Percentiles rank a stretch among this genome's conserved stretches.
phyloP scores from a whole-genome alignment of 1,140 invertebrate genomes.

The Glomeris maerens region DNA sequence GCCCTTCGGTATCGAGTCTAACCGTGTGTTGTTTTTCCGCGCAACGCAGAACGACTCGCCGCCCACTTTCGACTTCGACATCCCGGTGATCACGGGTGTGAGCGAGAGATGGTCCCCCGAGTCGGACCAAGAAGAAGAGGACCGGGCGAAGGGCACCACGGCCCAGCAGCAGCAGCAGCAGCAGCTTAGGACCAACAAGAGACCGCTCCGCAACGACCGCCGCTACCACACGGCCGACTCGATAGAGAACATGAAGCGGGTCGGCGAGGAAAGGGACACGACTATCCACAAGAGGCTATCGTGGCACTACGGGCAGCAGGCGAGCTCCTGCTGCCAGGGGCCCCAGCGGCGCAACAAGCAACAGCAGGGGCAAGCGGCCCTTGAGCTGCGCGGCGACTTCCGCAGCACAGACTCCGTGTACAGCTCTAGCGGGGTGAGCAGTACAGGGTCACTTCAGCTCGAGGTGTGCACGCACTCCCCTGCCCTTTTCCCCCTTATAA shows the following conservation, averaged over 20 bases:
- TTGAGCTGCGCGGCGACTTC: constrained; percentile 16
- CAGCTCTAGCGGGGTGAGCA: constrained; percentile 40
- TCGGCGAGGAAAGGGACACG: constrained; percentile 30
- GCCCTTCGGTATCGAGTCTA: constrained; percentile 7
- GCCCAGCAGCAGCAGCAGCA: constrained; percentile 10
- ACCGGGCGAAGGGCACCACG: constrained; percentile 17
- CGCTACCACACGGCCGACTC: constrained; percentile 49
- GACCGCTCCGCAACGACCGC: constrained; percentile 36
- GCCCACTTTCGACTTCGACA: constrained; percentile 30
- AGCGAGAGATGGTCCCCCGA: background rate
- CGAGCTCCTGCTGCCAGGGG: constrained; percentile 15
- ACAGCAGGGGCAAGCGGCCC: constrained; percentile 12
- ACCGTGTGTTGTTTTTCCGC: constrained; percentile 2
- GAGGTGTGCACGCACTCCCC: too few species aligned
- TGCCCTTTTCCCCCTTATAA: too few species aligned
- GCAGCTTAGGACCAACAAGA: constrained; percentile 27
- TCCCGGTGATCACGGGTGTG: constrained; percentile 29
- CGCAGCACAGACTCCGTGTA: constrained; percentile 34
- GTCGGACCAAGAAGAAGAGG: constrained; percentile 27
- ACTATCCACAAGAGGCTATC: constrained; percentile 49
- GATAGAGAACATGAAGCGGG: constrained; percentile 46
- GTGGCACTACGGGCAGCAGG: constrained; percentile 42
- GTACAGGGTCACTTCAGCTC: constrained; percentile 36
- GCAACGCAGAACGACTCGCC: constrained; percentile 9
- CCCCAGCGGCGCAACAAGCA: constrained; percentile 13